These are phyloP conservation scores for Cheilosia soror DNA, from an alignment of 2,888 invertebrate genomes.

Conservation along the genomic window DNA sequence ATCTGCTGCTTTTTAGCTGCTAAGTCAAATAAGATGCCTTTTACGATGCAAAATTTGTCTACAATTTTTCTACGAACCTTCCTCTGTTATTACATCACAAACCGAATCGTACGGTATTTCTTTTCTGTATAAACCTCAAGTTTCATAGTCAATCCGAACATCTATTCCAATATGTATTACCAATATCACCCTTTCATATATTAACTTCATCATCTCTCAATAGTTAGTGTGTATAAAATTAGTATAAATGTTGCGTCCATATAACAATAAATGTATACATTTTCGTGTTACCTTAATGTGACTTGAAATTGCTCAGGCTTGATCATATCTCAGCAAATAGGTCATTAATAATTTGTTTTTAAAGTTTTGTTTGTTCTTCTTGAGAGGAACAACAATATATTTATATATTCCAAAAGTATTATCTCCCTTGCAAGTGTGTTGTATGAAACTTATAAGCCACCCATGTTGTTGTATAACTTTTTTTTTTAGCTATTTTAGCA, in stretches of 20 bases:
- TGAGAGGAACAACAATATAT: slow-evolving; percentile 11
- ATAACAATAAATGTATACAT: slow-evolving; percentile 1
- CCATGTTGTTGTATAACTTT: slow-evolving; percentile 2
- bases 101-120: too few species aligned
- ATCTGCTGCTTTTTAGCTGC: too few species aligned
- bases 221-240: slow-evolving; percentile 5
- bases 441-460: slow-evolving; percentile 8
- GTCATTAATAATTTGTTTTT: not conserved
- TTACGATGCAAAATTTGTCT: not conserved
- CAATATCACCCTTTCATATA: not conserved
- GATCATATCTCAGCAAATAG: slow-evolving; percentile 51
- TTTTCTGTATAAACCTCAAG: too few species aligned
- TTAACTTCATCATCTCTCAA: not conserved
- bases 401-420: slow-evolving; percentile 42
- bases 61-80: too few species aligned
- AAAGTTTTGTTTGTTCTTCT: slow-evolving; percentile 1
- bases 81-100: too few species aligned
- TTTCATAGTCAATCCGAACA: too few species aligned
- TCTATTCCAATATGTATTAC: not conserved
- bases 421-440: slow-evolving; percentile 17
- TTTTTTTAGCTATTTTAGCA: not conserved
- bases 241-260: slow-evolving; percentile 21
- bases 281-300: slow-evolving; percentile 14
- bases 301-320: slow-evolving; percentile 47
- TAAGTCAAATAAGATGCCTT: too few species aligned